These are phyloP conservation scores for Iphiclides podalirius DNA, from an alignment of 2,888 invertebrate genomes.

Conservation along the genomic window DNA sequence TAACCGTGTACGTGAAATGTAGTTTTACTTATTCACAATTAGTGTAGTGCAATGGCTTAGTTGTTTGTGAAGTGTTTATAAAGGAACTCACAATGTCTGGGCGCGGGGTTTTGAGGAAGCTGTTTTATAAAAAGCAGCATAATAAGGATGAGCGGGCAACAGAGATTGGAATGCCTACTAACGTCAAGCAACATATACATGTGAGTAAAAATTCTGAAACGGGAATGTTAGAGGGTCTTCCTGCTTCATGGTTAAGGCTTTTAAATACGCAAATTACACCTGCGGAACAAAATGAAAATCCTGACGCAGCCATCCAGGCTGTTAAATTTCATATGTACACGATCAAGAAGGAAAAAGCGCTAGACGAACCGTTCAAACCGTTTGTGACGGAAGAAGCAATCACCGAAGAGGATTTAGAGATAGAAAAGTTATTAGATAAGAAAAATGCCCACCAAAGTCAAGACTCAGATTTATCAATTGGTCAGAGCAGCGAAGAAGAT, in stretches of 20 bases:
- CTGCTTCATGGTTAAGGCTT: constrained; percentile 88
- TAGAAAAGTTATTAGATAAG: constrained; percentile 86
- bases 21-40: constrained; percentile 37
- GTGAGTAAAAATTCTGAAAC: constrained; percentile 91
- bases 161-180: constrained; percentile 90
- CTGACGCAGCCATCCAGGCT: constrained; percentile 93
- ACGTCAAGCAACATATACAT: constrained; percentile 92
- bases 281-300: constrained; percentile 93
- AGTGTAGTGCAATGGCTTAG: constrained; percentile 48
- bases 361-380: constrained; percentile 86
- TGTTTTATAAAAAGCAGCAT: constrained; percentile 69
- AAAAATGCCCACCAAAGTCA: constrained; percentile 86
- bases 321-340: constrained; percentile 94
- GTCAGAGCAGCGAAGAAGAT: constrained; percentile 79
- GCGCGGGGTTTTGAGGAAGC: constrained; percentile 73
- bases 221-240: constrained; percentile 92
- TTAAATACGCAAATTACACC: constrained; percentile 91
- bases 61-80: constrained; percentile 35
- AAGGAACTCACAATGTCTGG: constrained; percentile 65
- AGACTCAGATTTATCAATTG: constrained; percentile 73
- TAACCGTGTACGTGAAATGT: constrained; percentile 52
- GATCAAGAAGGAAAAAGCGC: constrained; percentile 89
- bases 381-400: constrained; percentile 90
- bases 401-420: constrained; percentile 90
- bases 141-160: constrained; percentile 77